Evolutionary conservation across 2,113 vertebrate genomes (phyloP).

Genomic region (Lagopus leucura): DNA sequence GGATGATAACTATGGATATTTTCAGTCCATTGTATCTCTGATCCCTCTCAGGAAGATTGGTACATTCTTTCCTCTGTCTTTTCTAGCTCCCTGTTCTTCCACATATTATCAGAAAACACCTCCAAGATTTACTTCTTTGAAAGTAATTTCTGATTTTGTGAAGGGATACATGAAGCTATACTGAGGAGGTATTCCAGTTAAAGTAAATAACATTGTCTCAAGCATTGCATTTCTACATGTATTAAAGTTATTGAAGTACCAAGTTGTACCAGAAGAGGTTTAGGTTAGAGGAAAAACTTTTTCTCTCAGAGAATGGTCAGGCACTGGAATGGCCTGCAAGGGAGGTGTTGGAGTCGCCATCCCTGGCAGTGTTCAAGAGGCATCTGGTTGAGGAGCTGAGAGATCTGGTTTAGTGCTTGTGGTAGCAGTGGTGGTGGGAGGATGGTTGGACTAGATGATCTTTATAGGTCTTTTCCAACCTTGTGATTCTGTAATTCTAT

Average conservation of each 20-base stretch:
- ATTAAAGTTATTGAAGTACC: background rate
- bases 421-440: too few relatives aligned
- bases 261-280: too few relatives aligned
- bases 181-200: background rate
- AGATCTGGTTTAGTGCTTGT: too few relatives aligned
- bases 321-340: too few relatives aligned
- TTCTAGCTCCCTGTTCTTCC: background rate
- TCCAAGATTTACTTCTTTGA: background rate
- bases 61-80: background rate
- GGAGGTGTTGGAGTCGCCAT: too few relatives aligned
- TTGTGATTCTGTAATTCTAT: too few relatives aligned
- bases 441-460: too few relatives aligned
- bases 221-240: background rate
- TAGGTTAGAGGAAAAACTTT: too few relatives aligned
- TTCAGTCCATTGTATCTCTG: background rate
- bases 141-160: background rate
- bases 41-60: background rate
- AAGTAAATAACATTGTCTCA: background rate
- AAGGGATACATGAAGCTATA: background rate
- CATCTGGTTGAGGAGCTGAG: too few relatives aligned
- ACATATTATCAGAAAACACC: background rate
- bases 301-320: too few relatives aligned
- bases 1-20: background rate
- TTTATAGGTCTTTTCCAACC: too few relatives aligned
- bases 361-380: too few relatives aligned